Evolutionary conservation across 2,797 vertebrate genomes (phyloP).

Genomic region (Onychomys leucogaster): DNA sequence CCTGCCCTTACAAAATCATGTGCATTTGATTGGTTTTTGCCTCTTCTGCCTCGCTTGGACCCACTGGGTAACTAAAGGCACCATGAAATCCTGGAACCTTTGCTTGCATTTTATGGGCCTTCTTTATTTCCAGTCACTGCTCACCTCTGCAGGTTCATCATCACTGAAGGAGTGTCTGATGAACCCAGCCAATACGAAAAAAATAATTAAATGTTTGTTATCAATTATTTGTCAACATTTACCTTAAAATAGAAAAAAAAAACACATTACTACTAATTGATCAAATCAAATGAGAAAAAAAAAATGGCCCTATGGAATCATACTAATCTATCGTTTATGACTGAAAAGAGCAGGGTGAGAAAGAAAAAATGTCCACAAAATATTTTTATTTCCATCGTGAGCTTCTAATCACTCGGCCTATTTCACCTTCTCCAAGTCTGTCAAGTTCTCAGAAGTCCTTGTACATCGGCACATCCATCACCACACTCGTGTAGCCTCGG

Average conservation of each 20-base stretch:
- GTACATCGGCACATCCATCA: not conserved
- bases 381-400: slow-evolving; percentile 39
- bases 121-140: not conserved
- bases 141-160: not conserved
- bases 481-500: not conserved
- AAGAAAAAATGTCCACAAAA: not conserved
- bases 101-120: no score
- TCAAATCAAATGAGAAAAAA: not conserved
- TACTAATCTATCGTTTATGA: not conserved
- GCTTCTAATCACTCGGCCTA: not conserved
- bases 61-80: not conserved
- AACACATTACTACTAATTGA: not conserved
- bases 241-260: slow-evolving; percentile 32
- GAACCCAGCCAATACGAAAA: slow-evolving; percentile 6
- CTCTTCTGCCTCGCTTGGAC: not conserved
- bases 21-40: not conserved
- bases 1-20: not conserved
- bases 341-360: not conserved
- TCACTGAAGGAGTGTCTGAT: not conserved
- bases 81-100: not conserved
- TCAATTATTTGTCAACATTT: not conserved
- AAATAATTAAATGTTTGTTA: slow-evolving; percentile 52
- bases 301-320: not conserved
- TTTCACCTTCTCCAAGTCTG: not conserved
- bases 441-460: not conserved